A percentile compares a stretch with the other conserved stretches of the same genome.
Evolutionary conservation across 2,888 invertebrate species (phyloP).

Genomic region (Diaprepes abbreviatus): DNA sequence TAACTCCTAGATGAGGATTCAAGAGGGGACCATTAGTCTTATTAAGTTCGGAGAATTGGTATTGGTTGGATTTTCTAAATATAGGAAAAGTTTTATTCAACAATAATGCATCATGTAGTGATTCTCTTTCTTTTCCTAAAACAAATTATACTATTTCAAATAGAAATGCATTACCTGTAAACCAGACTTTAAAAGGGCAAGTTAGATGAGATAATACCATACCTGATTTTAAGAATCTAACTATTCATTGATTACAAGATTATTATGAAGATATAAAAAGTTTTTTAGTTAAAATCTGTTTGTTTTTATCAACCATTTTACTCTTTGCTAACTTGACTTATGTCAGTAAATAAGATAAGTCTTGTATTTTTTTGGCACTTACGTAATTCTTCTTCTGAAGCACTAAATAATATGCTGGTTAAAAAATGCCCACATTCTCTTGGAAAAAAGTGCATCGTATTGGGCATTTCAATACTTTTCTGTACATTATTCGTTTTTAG

Average conservation of each 20-base stretch:
- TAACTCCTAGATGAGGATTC: conserved; percentile 80
- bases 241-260: too few species aligned
- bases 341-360: too few species aligned
- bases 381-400: conserved; percentile 79
- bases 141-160: conserved; percentile 47
- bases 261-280: too few species aligned
- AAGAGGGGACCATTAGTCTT: conserved; percentile 70
- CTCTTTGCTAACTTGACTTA: too few species aligned
- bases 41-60: conserved; percentile 70
- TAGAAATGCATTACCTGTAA: too few species aligned
- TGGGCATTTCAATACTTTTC: conserved; percentile 66
- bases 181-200: too few species aligned
- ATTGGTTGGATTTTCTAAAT: conserved; percentile 81
- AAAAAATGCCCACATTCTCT: conserved; percentile 81
- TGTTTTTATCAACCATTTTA: too few species aligned
- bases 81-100: conserved; percentile 79
- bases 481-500: conserved; percentile 51
- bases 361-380: too few species aligned
- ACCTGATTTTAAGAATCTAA: too few species aligned
- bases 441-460: conserved; percentile 83
- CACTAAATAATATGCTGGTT: conserved; percentile 79
- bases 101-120: conserved; percentile 80
- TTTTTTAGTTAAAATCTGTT: too few species aligned
- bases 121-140: conserved; percentile 76
- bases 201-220: too few species aligned